Percentiles rank a stretch among this genome's conserved stretches.
Evolutionary conservation across 2,797 vertebrate genomes (phyloP).

Genomic region (Hippocampus kuda): DNA sequence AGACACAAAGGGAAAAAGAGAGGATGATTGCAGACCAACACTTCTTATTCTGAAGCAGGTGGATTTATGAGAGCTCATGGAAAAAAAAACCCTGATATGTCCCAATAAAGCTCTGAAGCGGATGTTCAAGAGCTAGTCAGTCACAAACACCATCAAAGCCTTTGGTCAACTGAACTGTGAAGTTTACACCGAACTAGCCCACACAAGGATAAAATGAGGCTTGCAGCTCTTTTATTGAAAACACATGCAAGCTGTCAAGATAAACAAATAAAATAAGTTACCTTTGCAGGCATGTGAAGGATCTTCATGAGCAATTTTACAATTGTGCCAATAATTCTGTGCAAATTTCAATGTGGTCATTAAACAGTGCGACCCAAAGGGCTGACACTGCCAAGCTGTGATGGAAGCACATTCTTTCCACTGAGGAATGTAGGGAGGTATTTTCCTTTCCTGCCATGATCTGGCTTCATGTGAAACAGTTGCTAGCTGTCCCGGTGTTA

Average conservation of each 20-base stretch:
- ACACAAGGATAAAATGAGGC: not conserved
- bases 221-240: not conserved
- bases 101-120: too few relatives aligned
- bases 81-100: too few relatives aligned
- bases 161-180: not conserved
- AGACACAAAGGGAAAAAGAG: slow-evolving; percentile 1
- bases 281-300: not conserved
- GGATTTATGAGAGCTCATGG: not conserved
- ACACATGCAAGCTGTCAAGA: not conserved
- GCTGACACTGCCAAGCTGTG: slow-evolving; percentile 7
- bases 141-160: not conserved
- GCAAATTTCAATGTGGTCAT: not conserved
- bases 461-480: slow-evolving; percentile 2
- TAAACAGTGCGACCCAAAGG: slow-evolving; percentile 1
- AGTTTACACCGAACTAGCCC: not conserved
- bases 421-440: slow-evolving; percentile 46
- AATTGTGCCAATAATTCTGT: not conserved
- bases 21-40: not conserved
- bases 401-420: slow-evolving; percentile 36
- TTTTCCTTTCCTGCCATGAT: slow-evolving; percentile 19
- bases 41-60: not conserved
- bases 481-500: not conserved
- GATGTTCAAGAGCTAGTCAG: not conserved
- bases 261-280: not conserved
- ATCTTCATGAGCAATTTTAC: too few relatives aligned